Conservation (phyloP, 1,140 invertebrate species). For the Drosophila tani region DNA sequence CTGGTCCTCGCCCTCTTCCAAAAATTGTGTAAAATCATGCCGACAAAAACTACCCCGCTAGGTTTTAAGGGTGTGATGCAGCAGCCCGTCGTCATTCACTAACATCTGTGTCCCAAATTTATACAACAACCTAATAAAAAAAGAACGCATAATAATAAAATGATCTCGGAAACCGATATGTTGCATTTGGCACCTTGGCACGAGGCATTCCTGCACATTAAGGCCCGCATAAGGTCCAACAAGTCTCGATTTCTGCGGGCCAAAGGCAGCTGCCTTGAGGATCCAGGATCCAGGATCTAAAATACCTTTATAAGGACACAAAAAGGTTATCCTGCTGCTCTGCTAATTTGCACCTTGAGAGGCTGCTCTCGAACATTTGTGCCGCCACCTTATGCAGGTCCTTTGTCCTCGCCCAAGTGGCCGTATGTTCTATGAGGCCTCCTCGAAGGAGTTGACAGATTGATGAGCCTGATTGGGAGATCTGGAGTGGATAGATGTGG, state of each 20-base stretch:
- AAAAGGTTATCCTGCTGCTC: conserved; percentile 34
- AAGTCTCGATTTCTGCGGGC: conserved; percentile 46
- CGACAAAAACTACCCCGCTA: conserved; percentile 60
- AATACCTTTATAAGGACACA: conserved; percentile 8
- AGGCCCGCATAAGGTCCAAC: conserved; percentile 47
- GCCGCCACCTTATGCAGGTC: conserved; percentile 60
- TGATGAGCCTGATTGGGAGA: conserved; percentile 65
- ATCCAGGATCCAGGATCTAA: background rate
- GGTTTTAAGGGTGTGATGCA: conserved; percentile 36
- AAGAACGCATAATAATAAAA: conserved; percentile 31
- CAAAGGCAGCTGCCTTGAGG: conserved; percentile 21
- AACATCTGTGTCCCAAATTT: conserved; percentile 59
- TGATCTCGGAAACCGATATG: conserved; percentile 66
- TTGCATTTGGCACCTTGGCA: conserved; percentile 77
- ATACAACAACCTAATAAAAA: conserved; percentile 35
- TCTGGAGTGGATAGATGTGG: conserved; percentile 4
- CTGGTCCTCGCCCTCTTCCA: conserved; percentile 21
- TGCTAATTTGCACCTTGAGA: conserved; percentile 78
- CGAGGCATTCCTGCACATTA: conserved; percentile 62
- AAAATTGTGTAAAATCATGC: conserved; percentile 77
- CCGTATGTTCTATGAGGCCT: conserved; percentile 40
- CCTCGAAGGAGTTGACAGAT: conserved; percentile 66
- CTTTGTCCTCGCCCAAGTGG: conserved; percentile 63
- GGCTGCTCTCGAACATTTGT: conserved; percentile 19
- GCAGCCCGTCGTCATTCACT: conserved; percentile 49